Conservation (phyloP, 2,113 vertebrate genomes). For the Alethe castanea region DNA sequence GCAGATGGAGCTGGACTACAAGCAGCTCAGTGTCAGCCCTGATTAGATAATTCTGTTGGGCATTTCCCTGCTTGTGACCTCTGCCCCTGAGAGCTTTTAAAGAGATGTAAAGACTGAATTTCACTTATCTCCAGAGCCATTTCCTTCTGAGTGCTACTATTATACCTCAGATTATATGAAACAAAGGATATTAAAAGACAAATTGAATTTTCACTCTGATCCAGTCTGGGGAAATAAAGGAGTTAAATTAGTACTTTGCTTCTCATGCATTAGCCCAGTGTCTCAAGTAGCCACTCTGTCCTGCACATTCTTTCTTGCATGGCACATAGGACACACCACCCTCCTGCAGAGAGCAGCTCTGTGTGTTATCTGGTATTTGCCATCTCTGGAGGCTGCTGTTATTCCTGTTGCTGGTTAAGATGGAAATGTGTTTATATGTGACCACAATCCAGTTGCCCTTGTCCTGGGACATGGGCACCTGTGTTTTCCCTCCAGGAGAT, state of each 20-base stretch:
- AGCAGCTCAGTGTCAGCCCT: neutral
- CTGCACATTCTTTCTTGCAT: accelerated
- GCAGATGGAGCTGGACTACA: neutral
- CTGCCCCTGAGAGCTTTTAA: neutral
- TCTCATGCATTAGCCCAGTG: neutral
- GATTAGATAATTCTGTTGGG: neutral
- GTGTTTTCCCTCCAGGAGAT: neutral
- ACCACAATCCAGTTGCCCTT: neutral
- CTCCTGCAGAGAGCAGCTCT: neutral
- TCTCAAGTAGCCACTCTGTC: neutral
- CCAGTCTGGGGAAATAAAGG: neutral
- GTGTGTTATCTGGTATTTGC: neutral
- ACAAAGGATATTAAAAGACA: neutral
- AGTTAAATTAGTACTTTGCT: neutral
- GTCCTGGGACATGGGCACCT: neutral
- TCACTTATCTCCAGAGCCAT: neutral
- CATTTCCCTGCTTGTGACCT: neutral
- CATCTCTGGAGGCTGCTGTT: neutral
- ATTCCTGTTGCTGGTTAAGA: neutral
- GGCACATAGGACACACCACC: neutral
- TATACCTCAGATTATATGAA: neutral
- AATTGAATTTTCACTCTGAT: neutral
- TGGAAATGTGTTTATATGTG: neutral
- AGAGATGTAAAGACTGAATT: neutral
- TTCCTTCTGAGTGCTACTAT: neutral